A percentile compares a stretch with the other conserved stretches of the same genome.
These are phyloP conservation scores for Cynopterus sphinx DNA, from an alignment of 2,797 vertebrate genomes.

Conservation along the genomic window DNA sequence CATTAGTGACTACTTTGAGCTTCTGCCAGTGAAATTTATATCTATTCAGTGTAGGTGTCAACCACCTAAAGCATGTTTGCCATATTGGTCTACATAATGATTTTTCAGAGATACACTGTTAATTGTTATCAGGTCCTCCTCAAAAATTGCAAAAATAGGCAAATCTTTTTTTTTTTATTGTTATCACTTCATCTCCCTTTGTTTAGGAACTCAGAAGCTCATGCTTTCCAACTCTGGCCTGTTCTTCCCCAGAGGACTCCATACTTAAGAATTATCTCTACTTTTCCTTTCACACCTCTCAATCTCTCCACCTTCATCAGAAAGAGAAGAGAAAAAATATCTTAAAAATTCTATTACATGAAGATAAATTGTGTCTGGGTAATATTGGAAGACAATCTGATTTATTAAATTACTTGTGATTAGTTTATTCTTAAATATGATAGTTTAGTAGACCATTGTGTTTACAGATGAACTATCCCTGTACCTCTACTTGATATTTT, in stretches of 20 bases:
- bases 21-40: background rate
- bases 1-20: background rate
- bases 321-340: background rate
- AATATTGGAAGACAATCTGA: background rate
- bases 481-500: background rate
- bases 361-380: background rate
- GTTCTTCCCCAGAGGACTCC: background rate
- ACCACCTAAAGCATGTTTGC: background rate
- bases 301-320: background rate
- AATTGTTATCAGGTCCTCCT: background rate
- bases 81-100: background rate
- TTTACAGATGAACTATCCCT: background rate
- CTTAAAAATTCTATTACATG: background rate
- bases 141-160: background rate
- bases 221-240: background rate
- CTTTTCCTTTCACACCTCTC: background rate
- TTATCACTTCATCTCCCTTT: background rate
- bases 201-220: background rate
- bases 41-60: background rate
- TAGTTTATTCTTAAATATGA: conserved; percentile 20
- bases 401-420: background rate
- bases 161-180: background rate
- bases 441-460: background rate
- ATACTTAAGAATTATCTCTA: background rate
- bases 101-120: background rate